These are phyloP conservation scores for Pachyramphus minor DNA, from an alignment of 2,113 vertebrate genomes.

Conservation along the genomic window DNA sequence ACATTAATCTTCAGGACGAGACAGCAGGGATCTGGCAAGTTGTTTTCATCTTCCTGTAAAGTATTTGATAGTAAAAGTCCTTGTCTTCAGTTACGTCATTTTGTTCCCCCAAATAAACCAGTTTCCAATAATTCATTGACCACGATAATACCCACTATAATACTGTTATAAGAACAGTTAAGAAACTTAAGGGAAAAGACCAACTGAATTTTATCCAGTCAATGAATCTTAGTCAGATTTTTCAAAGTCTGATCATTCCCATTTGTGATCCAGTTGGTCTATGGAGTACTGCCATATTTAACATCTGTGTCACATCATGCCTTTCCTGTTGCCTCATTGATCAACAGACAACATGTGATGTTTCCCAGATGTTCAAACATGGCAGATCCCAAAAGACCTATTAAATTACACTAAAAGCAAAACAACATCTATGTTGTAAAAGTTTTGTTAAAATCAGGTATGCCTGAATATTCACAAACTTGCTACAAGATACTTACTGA, in stretches of 20 bases:
- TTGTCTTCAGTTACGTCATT: neutral
- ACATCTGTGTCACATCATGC: slow-evolving; percentile 71
- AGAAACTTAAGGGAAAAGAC: neutral
- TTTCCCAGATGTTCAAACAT: slow-evolving; percentile 68
- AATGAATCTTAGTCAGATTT: slow-evolving; percentile 43
- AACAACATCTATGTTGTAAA: slow-evolving; percentile 13
- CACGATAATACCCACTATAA: neutral
- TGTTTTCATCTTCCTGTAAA: neutral
- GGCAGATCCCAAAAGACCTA: slow-evolving; percentile 46
- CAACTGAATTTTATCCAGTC: slow-evolving; percentile 16
- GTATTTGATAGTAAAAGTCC: neutral
- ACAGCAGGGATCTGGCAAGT: slow-evolving; percentile 35
- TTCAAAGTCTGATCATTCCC: slow-evolving; percentile 56
- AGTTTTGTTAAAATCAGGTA: slow-evolving; percentile 17
- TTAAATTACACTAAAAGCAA: slow-evolving; percentile 52
- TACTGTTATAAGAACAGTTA: neutral
- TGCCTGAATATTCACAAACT: neutral
- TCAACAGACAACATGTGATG: slow-evolving; percentile 60
- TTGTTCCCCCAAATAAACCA: neutral
- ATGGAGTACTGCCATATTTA: slow-evolving; percentile 50
- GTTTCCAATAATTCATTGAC: neutral
- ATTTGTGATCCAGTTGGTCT: slow-evolving; percentile 51
- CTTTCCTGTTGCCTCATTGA: slow-evolving; percentile 69
- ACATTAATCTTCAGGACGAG: slow-evolving; percentile 8
- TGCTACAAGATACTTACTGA: neutral